Base-by-base conservation (phyloP, 1,140 invertebrate genomes). In the Oryzaephilus surinamensis region DNA sequence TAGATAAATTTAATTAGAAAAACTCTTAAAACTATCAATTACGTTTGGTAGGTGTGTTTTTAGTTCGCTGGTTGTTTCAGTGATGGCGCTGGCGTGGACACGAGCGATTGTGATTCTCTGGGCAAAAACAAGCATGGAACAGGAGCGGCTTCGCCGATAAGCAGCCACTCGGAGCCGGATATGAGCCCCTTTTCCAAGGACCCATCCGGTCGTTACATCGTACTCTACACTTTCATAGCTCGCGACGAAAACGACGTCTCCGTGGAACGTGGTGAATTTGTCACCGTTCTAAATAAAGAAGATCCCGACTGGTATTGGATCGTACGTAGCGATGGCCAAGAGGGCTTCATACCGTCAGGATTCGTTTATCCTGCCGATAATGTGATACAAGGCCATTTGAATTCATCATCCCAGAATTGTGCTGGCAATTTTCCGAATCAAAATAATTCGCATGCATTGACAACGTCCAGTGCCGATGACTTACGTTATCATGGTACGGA, bases 241-340 rank as follows among this genome's bases (percentile, higher is more conserved):
- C 63, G 87, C 19, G 88, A 96, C 63, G 92, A 96, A 60, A 94
- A 95, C 60, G 93, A 96, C 62, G 79, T 95, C 1, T 90, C 82
- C 41, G 91, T 96, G 0, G 87, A 94, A 57, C 68, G 89, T 32
- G 90, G 91, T 4, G 91, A 96, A 61, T 88, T 94, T 67, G 89
- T 97, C 1, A 94, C 90, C 14, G 87, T 95, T 1, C 64, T 96
- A 7, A 97, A 96, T 64, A 72, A 83, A 50, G 90, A 95, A 60
- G 92, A 95, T 66, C 81, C 86, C 1, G 88, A 95, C 60, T 95
- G 92, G 92, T 93, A 85, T 57, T 96, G 91, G 92, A 86, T 96
- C 23, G 76, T 91, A 13, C 72, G 86, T 40, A 86, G 82, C 51
- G 88, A 94, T 61, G 87, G 87, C 1, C 84, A 91, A 55, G 92